These are phyloP conservation scores for Mungos mungo DNA, from an alignment of 2,113 vertebrate species.

Conservation along the genomic window DNA sequence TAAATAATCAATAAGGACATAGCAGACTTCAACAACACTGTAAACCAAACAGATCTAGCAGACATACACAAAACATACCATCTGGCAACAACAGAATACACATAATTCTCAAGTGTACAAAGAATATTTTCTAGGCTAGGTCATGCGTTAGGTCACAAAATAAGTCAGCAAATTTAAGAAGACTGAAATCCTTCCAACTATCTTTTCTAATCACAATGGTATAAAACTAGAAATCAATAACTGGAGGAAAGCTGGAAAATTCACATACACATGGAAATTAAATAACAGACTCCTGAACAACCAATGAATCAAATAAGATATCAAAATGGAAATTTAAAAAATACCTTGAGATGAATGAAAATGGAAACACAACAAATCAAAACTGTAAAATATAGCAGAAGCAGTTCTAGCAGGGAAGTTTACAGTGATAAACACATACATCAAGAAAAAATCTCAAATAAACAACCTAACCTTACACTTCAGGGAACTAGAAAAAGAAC, in stretches of 20 bases:
- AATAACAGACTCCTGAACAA: background rate
- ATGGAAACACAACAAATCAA: background rate
- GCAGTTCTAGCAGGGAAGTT: background rate
- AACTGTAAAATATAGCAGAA: background rate
- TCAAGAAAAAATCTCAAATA: background rate
- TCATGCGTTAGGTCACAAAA: background rate
- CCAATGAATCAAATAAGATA: background rate
- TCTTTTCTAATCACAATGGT: background rate
- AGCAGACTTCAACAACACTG: background rate
- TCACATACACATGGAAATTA: background rate
- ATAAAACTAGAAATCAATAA: background rate
- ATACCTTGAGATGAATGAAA: background rate
- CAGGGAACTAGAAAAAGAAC: background rate
- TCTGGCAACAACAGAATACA: background rate
- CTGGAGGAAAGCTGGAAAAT: background rate
- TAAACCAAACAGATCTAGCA: background rate
- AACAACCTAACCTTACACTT: background rate
- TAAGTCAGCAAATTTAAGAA: background rate
- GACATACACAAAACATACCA: background rate
- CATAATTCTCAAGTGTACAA: background rate
- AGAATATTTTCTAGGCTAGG: background rate
- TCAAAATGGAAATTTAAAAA: background rate
- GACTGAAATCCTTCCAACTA: background rate
- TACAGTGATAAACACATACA: background rate
- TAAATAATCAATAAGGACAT: background rate